Percentiles rank a stretch among this genome's conserved stretches.
Conservation (phyloP, 2,797 vertebrate genomes). For the Streptopelia turtur region DNA sequence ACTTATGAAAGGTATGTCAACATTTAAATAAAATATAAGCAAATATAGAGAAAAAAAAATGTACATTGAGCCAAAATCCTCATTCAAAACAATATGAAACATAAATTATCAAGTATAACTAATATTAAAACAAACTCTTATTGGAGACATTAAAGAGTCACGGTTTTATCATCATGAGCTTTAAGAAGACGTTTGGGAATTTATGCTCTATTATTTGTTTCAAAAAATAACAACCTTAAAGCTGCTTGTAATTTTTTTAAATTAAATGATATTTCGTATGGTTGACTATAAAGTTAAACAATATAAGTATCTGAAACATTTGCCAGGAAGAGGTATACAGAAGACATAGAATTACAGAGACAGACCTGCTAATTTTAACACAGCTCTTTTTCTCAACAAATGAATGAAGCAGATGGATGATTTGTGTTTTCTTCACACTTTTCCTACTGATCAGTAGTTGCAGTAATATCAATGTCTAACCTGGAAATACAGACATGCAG, state of each 20-base stretch:
- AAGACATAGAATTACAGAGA: background rate
- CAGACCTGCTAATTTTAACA: background rate
- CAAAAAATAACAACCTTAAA: background rate
- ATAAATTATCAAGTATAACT: background rate
- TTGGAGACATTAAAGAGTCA: background rate
- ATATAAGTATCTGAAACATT: background rate
- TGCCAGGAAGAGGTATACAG: background rate
- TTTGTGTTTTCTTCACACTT: constrained; percentile 41
- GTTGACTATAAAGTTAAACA: background rate
- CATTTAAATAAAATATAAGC: background rate
- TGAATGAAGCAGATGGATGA: constrained; percentile 20
- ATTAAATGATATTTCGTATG: background rate
- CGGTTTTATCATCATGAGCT: background rate
- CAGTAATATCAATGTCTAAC: background rate
- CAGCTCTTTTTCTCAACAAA: background rate
- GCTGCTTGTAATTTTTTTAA: background rate
- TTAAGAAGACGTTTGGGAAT: background rate
- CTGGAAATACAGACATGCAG: background rate
- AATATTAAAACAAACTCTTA: background rate
- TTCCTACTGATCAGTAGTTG: background rate
- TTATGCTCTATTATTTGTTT: background rate
- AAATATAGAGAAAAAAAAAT: background rate
- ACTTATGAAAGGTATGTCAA: background rate
- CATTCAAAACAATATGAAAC: background rate
- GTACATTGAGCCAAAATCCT: background rate